A percentile compares a stretch with the other conserved stretches of the same genome.
Evolutionary conservation across 2,797 vertebrate species (phyloP).

Genomic region (Melanotaenia pygmaea): DNA sequence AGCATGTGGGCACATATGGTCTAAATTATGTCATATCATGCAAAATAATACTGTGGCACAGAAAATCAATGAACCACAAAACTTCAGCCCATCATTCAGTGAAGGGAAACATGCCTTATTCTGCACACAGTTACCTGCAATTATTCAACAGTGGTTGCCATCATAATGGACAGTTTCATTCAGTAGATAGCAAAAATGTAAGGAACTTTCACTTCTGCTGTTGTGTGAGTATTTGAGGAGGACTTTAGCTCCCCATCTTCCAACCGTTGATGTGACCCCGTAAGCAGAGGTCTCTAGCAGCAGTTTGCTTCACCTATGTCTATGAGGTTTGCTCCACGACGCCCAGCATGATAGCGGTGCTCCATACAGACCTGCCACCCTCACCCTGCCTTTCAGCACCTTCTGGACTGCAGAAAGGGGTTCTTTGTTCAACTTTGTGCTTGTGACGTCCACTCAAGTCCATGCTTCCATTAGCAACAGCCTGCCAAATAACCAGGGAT

Average conservation of each 20-base stretch:
- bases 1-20: slow-evolving; percentile 68
- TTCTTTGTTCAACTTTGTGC: slow-evolving; percentile 79
- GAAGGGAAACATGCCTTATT: slow-evolving; percentile 24
- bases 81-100: slow-evolving; percentile 69
- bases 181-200: background rate
- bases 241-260: slow-evolving; percentile 16
- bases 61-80: slow-evolving; percentile 73
- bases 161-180: slow-evolving; percentile 23
- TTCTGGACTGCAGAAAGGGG: slow-evolving; percentile 78
- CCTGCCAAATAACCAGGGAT: slow-evolving; percentile 82
- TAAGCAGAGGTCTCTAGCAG: slow-evolving; percentile 16
- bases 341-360: slow-evolving; percentile 76
- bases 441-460: slow-evolving; percentile 75
- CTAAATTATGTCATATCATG: slow-evolving; percentile 66
- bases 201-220: background rate
- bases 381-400: slow-evolving; percentile 88
- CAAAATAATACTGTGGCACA: slow-evolving; percentile 55
- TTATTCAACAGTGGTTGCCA: slow-evolving; percentile 39
- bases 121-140: slow-evolving; percentile 25
- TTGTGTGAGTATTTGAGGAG: background rate
- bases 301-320: slow-evolving; percentile 70
- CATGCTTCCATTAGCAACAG: slow-evolving; percentile 79
- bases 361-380: slow-evolving; percentile 72
- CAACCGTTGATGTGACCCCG: slow-evolving; percentile 15
- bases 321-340: slow-evolving; percentile 48